Base-by-base conservation (phyloP, 2,113 vertebrate genomes). In the Nyctibius bracteatus region DNA sequence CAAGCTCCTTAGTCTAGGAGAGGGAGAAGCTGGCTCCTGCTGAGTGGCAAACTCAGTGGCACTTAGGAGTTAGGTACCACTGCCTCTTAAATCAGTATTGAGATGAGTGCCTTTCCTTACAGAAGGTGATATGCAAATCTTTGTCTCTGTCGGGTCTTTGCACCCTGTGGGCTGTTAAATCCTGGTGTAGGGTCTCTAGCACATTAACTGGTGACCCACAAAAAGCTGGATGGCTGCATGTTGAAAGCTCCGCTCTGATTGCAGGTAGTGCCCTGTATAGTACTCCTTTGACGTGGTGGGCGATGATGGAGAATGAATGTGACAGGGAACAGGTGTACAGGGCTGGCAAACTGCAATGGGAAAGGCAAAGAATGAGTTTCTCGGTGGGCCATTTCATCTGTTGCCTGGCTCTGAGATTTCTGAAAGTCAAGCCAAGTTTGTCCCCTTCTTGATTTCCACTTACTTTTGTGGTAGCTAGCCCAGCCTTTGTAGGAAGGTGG, bases 311-410 rank as follows among this genome's bases (percentile, higher is more conserved):
- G 79, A 96, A 44, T 0, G 1, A 12, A 65, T 49, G n/a, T 77
- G 79, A 54, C 12, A 16, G 49, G 35, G 71, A 86, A 51, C n/a
- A 83, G 59, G 71, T 77, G 71, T 47, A 68, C 22, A 8, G 44
- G 74, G n/a, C 9, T 62, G 47, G 54, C 31, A 73, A 88, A 27
- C 20, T 66, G 54, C 58, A 72, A 6, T 4, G 18, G 28, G 54
- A 65, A 97, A 70, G 39, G 25, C 12, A 59, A 77, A 68, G 31
- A 52, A 22, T 22, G 12, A 54, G 7, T 58, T 80, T 77, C 41
- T 54, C 2, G 4, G 22, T 30, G 37, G 10, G 37, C 15, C 0
- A 2, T 46, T 83, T 54, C 0, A 5, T 24, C 35, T 68, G 23
- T 30, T 77, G 51, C 4, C 46, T 88, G 51, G 11, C 41, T 70